Base-by-base conservation (phyloP, 1,140 invertebrate genomes). In the Notospermus geniculatus region DNA sequence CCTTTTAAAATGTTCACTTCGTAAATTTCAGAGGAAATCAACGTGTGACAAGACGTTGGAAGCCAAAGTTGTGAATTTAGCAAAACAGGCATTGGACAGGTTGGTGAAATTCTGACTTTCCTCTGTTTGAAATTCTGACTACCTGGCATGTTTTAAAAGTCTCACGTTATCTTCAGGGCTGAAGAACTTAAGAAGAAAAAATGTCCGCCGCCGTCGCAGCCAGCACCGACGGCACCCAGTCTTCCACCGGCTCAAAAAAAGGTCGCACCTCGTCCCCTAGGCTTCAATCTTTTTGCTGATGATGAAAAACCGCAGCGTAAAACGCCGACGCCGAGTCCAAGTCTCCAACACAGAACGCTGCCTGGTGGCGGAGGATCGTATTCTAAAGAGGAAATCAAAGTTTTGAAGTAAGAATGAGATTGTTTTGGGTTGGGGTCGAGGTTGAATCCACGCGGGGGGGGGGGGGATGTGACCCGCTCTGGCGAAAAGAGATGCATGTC, bases 321-420 rank as follows among this genome's bases (percentile, higher is more conserved):
- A 43, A 50, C 50, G 23, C 30, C 57, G 54, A 13, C 27, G 9
- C 41, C 11, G 5, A 9, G n/a, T 15, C 32, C 32, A 15, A 36
- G 32, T 36, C 5, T 36, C 15, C 32, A 36, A 15, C 32, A 36
- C 15, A 36, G 15, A 66, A 67, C 70, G 22, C 75, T 72, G 9
- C 68, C 69, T 7, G 67, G 68, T 25, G 64, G 63, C 19, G 32
- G 32, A 15, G 32, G 32, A 4, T 36, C 32, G 15, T 95, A 95
- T 73, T 88, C 89, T 0, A 89, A 90, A 63, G 91, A 94, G 79
- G 93, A 96, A 75, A 92, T 94, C 72, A 84, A 83, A 71, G 92
- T 95, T 0, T 77, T 96, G 7, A 83, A 88, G 62, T 82, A 63
- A 60, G 57, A n/a, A n/a, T n/a, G n/a, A n/a, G n/a, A n/a, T n/a